Conservation (phyloP, 2,797 vertebrate genomes). For the Antrozous pallidus region DNA sequence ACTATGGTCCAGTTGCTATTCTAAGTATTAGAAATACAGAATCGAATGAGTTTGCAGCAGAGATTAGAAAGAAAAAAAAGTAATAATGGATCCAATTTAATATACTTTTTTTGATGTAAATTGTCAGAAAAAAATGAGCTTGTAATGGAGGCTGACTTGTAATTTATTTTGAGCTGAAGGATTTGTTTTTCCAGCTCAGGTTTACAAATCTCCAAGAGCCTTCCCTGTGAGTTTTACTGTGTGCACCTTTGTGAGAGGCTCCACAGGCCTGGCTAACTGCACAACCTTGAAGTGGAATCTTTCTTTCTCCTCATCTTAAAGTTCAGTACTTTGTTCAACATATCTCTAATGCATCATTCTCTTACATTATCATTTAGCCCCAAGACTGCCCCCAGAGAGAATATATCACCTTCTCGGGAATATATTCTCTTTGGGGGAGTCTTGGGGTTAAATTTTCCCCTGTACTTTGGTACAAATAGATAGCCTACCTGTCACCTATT, state of each 20-base stretch:
- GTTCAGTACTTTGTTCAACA: neutral
- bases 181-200: neutral
- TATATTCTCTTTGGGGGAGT: neutral
- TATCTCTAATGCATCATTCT: neutral
- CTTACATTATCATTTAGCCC: neutral
- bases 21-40: neutral
- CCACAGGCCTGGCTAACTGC: neutral
- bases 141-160: neutral
- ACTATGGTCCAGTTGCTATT: neutral
- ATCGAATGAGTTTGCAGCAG: neutral
- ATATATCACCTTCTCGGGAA: neutral
- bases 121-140: neutral
- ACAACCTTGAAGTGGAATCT: neutral
- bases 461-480: neutral
- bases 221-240: neutral
- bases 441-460: neutral
- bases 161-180: neutral
- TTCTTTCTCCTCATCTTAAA: neutral
- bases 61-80: neutral
- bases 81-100: neutral
- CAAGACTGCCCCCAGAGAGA: too few species aligned
- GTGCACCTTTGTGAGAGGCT: neutral
- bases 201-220: neutral
- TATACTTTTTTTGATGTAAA: neutral
- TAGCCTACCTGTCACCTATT: neutral